Evolutionary conservation across 2,888 invertebrate genomes (phyloP).

Genomic region (Punctoribates punctum): DNA sequence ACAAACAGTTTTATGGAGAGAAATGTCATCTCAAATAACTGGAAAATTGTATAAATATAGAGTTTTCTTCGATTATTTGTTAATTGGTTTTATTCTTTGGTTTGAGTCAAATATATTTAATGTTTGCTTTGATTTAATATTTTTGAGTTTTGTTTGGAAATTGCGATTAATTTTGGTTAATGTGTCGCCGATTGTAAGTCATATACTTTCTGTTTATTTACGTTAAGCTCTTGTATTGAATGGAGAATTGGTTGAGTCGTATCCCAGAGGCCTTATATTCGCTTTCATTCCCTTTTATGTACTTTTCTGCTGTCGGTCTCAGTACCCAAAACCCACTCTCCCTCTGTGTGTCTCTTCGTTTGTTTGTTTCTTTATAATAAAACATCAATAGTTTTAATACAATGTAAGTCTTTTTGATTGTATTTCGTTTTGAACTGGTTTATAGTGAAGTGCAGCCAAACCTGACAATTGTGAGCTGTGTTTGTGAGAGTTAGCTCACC

Average conservation of each 20-base stretch:
- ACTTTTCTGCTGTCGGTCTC: not conserved
- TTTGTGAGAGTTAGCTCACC: not conserved
- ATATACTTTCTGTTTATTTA: conserved; percentile 9
- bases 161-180: too few relatives aligned
- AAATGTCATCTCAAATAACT: conserved; percentile 12
- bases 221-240: not conserved
- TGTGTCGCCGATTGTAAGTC: not conserved
- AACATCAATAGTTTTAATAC: conserved; percentile 11
- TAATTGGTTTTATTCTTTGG: not conserved
- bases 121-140: not conserved
- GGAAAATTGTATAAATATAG: conserved; percentile 8
- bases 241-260: not conserved
- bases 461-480: not conserved
- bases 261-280: not conserved
- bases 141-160: not conserved
- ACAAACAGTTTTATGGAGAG: not conserved
- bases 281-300: not conserved
- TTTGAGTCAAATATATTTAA: not conserved
- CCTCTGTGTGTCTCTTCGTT: not conserved
- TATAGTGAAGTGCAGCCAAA: conserved; percentile 12
- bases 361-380: not conserved
- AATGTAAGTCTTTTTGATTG: conserved; percentile 22
- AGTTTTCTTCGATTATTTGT: not conserved
- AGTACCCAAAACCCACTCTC: too few relatives aligned
- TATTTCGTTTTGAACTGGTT: conserved; percentile 24